Percentiles rank a stretch among this genome's conserved stretches.
Evolutionary conservation across 2,888 invertebrate genomes (phyloP).

Genomic region (Calliscelio sp.): DNA sequence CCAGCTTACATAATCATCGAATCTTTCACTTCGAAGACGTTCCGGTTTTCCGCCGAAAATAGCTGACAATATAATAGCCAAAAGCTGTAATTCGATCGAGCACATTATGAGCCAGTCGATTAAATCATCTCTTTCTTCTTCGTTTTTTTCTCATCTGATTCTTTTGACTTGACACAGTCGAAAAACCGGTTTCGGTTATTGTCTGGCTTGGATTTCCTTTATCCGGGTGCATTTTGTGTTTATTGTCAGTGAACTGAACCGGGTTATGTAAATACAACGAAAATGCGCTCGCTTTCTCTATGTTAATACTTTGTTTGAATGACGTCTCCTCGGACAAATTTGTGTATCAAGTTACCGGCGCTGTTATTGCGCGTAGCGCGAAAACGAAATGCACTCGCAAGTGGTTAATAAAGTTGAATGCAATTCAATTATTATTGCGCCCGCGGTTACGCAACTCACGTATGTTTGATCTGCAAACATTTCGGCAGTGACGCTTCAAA

Average conservation of each 20-base stretch:
- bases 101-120: slow-evolving; percentile 28
- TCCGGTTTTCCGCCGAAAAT: slow-evolving; percentile 50
- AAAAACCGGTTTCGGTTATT: slow-evolving; percentile 60
- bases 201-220: slow-evolving; percentile 56
- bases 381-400: slow-evolving; percentile 17
- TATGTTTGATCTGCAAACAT: slow-evolving; percentile 35
- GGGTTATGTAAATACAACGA: slow-evolving; percentile 62
- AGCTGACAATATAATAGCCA: slow-evolving; percentile 23
- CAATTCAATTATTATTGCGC: slow-evolving; percentile 57
- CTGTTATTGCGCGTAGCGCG: slow-evolving; percentile 7
- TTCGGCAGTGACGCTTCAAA: slow-evolving; percentile 16
- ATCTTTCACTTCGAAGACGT: slow-evolving; percentile 4
- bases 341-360: slow-evolving; percentile 30
- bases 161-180: slow-evolving; percentile 40
- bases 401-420: slow-evolving; percentile 44
- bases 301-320: slow-evolving; percentile 52
- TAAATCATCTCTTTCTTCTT: slow-evolving; percentile 29
- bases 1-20: slow-evolving; percentile 37
- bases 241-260: slow-evolving; percentile 52
- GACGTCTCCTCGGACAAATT: slow-evolving; percentile 52
- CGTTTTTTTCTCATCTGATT: slow-evolving; percentile 27
- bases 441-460: slow-evolving; percentile 30
- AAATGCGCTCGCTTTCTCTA: slow-evolving; percentile 67
- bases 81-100: slow-evolving; percentile 26
- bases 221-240: slow-evolving; percentile 64